Evolutionary conservation across 1,140 invertebrate genomes (phyloP).

Genomic region (Cyphomyrmex costatus): DNA sequence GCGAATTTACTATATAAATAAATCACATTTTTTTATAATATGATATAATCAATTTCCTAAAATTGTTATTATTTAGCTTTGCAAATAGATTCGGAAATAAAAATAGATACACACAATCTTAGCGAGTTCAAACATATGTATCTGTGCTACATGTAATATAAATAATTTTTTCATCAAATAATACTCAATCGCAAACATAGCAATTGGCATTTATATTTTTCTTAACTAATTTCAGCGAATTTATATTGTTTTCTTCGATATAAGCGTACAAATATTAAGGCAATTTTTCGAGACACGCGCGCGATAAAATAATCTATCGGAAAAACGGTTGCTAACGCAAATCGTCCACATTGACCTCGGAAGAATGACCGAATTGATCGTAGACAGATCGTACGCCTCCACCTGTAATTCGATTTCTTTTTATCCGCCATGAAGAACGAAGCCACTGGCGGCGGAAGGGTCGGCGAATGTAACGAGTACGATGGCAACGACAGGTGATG

Average conservation of each 20-base stretch:
- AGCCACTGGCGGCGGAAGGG: slow-evolving; percentile 31
- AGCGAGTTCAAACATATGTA: neutral
- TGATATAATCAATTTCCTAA: neutral
- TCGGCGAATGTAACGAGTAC: slow-evolving; percentile 55
- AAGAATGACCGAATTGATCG: slow-evolving; percentile 48
- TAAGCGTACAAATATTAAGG: neutral
- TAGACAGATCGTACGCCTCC: slow-evolving; percentile 31
- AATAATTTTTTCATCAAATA: neutral
- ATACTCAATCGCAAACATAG: neutral
- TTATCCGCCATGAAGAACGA: slow-evolving; percentile 35
- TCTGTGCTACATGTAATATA: neutral
- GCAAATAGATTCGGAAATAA: neutral
- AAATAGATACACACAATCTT: neutral
- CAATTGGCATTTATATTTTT: neutral
- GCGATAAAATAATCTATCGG: neutral
- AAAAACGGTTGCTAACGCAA: neutral
- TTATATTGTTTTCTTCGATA: neutral
- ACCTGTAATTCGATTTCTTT: slow-evolving; percentile 59
- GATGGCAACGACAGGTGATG: slow-evolving; percentile 59
- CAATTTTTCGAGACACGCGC: neutral
- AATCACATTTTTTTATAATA: neutral
- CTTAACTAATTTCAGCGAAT: neutral
- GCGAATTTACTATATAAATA: neutral
- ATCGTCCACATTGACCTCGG: slow-evolving; percentile 12
- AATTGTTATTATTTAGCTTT: neutral